Evolutionary conservation across 2,797 vertebrate genomes (phyloP), one percentile per base, ranked within the genome.

Genomic region (Notolepis coatsorum): DNA sequence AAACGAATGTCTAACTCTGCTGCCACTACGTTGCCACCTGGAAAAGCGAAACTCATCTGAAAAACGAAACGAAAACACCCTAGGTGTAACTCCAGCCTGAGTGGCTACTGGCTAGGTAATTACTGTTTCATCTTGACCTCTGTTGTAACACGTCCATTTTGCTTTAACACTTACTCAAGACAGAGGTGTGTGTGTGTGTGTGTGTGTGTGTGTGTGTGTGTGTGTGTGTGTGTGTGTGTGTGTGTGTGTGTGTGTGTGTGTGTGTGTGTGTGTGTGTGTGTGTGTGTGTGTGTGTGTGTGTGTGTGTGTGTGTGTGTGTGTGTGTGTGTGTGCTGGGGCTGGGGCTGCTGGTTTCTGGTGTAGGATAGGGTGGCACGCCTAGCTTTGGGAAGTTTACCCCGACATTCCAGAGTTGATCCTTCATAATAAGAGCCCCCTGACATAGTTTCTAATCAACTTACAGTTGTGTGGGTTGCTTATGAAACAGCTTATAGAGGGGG

Each of bases 381-480:
- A 39, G 82, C 79, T 85, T 87, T 73, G 23, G 53, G 20, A 70
- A 68, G 47, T 80, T 73, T 52, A 55, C 57, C 71, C 77, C 18
- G 1, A 49, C 66, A 89, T 85, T 84, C 73, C 76, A 65, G 56
- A 68, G 65, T 47, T 65, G 71, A 76, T 81, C 74, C 57, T 52
- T 79, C 56, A 41, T 33, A 77, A 61, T 37, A 78, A 77, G 58
- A 75, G 71, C 74, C 68, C 76, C 67, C 76, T 58, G 48, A 76
- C 61, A 66, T 80, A 85, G 83, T 88, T 87, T 80, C 71, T 81
- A 78, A 84, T 87, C 84, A 82, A 79, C 80, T 82, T 75, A 77
- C 1, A 13, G 52, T 45, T 69, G 71, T 57, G 55, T 65, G 79
- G 59, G 82, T 57, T 62, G 42, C 70, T 77, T 60, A 48, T 52